A percentile compares a stretch with the other conserved stretches of the same genome.
These are phyloP conservation scores for Empidonax alnorum DNA, from an alignment of 2,113 vertebrate species.

Conservation along the genomic window DNA sequence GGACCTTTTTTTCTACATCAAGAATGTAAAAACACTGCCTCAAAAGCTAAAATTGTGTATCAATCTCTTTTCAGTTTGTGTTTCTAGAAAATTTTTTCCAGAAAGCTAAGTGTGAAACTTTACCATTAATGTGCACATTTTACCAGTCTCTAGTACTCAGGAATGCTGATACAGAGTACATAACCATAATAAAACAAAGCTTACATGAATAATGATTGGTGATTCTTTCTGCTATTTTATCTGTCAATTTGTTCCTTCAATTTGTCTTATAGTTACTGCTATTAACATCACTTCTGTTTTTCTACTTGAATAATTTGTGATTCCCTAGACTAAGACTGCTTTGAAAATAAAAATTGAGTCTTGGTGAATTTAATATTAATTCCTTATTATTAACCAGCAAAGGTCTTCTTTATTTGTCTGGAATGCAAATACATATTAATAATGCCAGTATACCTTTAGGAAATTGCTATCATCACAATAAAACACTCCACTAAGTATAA, in stretches of 20 bases:
- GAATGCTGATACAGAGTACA: not conserved
- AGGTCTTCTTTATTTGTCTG: not conserved
- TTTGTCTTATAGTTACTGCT: not conserved
- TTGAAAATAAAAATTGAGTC: constrained; percentile 22
- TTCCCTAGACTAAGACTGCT: not conserved
- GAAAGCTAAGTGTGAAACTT: not conserved
- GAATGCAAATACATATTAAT: constrained; percentile 13
- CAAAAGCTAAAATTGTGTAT: not conserved
- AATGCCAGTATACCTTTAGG: not conserved
- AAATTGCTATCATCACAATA: not conserved
- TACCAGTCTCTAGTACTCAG: not conserved
- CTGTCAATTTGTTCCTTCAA: constrained; percentile 5
- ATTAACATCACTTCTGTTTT: not conserved
- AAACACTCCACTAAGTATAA: not conserved
- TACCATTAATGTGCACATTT: not conserved
- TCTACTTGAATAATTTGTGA: not conserved
- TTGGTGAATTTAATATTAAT: not conserved
- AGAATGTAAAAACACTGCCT: not conserved
- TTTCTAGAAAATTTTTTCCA: not conserved
- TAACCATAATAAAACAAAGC: not conserved
- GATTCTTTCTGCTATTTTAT: not conserved
- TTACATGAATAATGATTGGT: not conserved
- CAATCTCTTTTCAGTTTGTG: not conserved
- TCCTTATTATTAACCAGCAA: not conserved
- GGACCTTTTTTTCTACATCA: not conserved